Evolutionary conservation across 2,113 vertebrate species (phyloP).

Genomic region (Eclectus roratus): DNA sequence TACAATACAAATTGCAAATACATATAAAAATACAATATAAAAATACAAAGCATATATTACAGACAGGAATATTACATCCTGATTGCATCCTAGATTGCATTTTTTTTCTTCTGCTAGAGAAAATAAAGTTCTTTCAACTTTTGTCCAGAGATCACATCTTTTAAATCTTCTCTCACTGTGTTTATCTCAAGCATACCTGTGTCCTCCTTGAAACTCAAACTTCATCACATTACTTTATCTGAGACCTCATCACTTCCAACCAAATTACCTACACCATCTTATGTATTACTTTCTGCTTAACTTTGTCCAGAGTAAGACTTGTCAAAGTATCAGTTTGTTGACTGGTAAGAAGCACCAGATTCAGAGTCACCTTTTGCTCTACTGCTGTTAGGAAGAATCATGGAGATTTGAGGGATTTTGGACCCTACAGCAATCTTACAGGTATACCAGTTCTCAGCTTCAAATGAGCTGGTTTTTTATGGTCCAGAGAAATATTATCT

Average conservation of each 20-base stretch:
- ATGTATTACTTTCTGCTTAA: not conserved
- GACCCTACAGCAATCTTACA: not conserved
- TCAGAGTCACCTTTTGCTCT: not conserved
- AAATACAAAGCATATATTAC: not conserved
- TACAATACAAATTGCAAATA: not conserved
- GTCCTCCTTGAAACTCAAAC: not conserved
- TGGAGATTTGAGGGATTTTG: not conserved
- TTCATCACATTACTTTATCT: not conserved
- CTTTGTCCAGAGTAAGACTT: not conserved
- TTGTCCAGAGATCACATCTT: not conserved
- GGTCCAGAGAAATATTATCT: not conserved
- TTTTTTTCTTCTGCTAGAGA: not conserved
- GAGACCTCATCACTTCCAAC: not conserved
- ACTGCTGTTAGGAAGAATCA: not conserved
- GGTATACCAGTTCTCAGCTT: not conserved
- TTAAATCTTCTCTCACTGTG: not conserved
- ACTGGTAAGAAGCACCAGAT: not conserved
- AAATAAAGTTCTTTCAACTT: not conserved
- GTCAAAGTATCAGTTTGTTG: not conserved
- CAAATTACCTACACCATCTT: not conserved
- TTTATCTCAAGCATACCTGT: not conserved
- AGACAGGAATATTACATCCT: not conserved
- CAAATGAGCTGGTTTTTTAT: not conserved
- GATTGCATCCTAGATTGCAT: rapidly evolving
- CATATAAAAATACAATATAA: no score